A percentile compares a stretch with the other conserved stretches of the same genome.
These are phyloP conservation scores for Lethocerus indicus DNA, from an alignment of 1,140 invertebrate species.

Conservation along the genomic window DNA sequence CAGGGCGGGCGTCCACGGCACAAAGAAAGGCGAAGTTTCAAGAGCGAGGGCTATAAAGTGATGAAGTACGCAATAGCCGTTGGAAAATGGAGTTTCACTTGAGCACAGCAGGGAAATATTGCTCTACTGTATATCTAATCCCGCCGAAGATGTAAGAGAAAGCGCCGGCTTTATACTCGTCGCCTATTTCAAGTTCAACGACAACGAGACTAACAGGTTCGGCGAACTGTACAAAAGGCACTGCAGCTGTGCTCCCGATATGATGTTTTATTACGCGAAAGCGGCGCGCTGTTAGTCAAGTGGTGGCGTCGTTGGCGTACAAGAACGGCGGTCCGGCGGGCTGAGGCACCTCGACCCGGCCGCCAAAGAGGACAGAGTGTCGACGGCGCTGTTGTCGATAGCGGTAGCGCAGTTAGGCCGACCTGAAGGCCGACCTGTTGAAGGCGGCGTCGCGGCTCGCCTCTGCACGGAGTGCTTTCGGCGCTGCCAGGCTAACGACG, in stretches of 20 bases:
- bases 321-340: constrained; percentile 6
- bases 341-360: not conserved
- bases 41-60: constrained; percentile 1
- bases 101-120: constrained; percentile 20
- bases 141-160: constrained; percentile 29
- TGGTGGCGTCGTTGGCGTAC: constrained; percentile 20
- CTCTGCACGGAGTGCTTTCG: constrained; percentile 25
- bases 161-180: constrained; percentile 25
- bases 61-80: constrained; percentile 13
- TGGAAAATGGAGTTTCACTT: constrained; percentile 23
- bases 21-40: constrained; percentile 5
- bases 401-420: constrained; percentile 21
- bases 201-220: constrained; percentile 7
- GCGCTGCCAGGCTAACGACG: constrained; percentile 21
- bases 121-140: constrained; percentile 25
- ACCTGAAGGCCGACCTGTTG: constrained; percentile 25
- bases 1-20: too few species aligned
- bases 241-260: constrained; percentile 27
- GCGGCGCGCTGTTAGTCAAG: constrained; percentile 30
- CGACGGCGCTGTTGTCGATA: constrained; percentile 18
- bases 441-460: constrained; percentile 22
- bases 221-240: constrained; percentile 22
- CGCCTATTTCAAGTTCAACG: constrained; percentile 21
- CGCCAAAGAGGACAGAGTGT: constrained; percentile 3
- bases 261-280: constrained; percentile 33